These are phyloP conservation scores for Eledona agricola DNA, from an alignment of 2,888 invertebrate genomes.

Conservation along the genomic window DNA sequence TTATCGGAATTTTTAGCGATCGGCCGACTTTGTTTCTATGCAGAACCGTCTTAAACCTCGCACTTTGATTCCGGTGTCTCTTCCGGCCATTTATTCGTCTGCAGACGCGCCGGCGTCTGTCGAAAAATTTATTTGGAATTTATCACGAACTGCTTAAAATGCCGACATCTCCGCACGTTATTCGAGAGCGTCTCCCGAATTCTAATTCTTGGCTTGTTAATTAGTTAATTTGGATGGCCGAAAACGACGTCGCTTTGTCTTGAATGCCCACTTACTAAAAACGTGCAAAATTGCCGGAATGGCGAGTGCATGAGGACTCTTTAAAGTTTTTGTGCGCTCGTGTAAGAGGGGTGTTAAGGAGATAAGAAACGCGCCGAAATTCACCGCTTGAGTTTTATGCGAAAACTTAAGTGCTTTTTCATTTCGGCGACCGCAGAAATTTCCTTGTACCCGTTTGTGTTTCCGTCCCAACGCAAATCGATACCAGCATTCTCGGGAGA, in stretches of 20 bases:
- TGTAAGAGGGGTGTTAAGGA: constrained; percentile 36
- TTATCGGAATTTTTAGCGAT: too few relatives aligned
- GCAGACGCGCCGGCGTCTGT: constrained; percentile 5
- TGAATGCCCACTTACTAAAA: constrained; percentile 21
- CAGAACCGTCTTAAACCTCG: too few relatives aligned
- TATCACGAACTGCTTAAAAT: constrained; percentile 10
- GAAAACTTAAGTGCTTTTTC: constrained; percentile 30
- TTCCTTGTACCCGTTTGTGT: background rate
- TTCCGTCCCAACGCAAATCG: constrained; percentile 2
- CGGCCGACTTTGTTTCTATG: too few relatives aligned
- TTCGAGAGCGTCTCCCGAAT: constrained; percentile 14
- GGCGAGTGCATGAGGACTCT: constrained; percentile 12
- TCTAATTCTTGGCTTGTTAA: constrained; percentile 27
- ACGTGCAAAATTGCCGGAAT: constrained; percentile 31
- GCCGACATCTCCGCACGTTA: constrained; percentile 11
- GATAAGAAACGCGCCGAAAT: constrained; percentile 34
- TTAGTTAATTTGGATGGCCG: constrained; percentile 26
- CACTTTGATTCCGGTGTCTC: constrained; percentile 13
- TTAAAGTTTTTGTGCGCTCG: constrained; percentile 34
- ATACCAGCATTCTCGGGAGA: too few relatives aligned
- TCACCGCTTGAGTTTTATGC: constrained; percentile 18
- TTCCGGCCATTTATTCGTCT: constrained; percentile 21
- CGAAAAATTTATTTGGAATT: constrained; percentile 23
- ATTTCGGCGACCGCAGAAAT: constrained; percentile 11
- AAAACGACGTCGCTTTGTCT: constrained; percentile 21